Percentiles rank a stretch among this genome's conserved stretches.
Conservation (phyloP, 1,140 invertebrate genomes). For the Scaptomyza montana region DNA sequence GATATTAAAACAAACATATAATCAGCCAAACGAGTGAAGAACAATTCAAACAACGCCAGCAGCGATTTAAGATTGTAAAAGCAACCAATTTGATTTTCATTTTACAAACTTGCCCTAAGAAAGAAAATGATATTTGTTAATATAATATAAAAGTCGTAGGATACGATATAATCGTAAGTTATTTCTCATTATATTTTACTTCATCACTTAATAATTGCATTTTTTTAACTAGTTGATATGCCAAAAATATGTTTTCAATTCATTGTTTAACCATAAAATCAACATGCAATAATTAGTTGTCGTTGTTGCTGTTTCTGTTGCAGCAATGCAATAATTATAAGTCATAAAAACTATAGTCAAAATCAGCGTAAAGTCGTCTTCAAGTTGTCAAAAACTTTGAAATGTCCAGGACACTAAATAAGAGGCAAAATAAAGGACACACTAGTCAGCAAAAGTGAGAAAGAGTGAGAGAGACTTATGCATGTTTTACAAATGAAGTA, state of each 20-base stretch:
- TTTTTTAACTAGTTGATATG: too few relatives aligned
- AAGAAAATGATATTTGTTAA: too few relatives aligned
- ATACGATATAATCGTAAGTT: too few relatives aligned
- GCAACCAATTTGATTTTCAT: neutral
- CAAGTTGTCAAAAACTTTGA: slow-evolving; percentile 51
- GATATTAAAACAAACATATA: slow-evolving; percentile 34
- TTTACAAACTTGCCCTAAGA: neutral
- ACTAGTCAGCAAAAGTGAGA: neutral
- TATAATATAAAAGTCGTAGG: too few relatives aligned
- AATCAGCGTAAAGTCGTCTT: slow-evolving; percentile 58
- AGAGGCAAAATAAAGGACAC: too few relatives aligned
- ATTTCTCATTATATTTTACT: too few relatives aligned
- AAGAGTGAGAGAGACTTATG: neutral
- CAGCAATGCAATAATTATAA: slow-evolving; percentile 50
- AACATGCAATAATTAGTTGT: neutral
- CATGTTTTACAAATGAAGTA: slow-evolving; percentile 24
- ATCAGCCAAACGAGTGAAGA: slow-evolving; percentile 14
- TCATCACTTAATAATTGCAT: too few relatives aligned
- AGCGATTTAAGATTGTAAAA: neutral
- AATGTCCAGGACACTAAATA: neutral
- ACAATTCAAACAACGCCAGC: slow-evolving; percentile 41
- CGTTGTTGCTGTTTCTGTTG: slow-evolving; percentile 6
- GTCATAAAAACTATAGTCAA: slow-evolving; percentile 42
- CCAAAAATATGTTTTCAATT: neutral
- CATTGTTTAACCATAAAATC: neutral